These are phyloP conservation scores for Corythaixoides concolor DNA, from an alignment of 2,113 vertebrate genomes.

Conservation along the genomic window DNA sequence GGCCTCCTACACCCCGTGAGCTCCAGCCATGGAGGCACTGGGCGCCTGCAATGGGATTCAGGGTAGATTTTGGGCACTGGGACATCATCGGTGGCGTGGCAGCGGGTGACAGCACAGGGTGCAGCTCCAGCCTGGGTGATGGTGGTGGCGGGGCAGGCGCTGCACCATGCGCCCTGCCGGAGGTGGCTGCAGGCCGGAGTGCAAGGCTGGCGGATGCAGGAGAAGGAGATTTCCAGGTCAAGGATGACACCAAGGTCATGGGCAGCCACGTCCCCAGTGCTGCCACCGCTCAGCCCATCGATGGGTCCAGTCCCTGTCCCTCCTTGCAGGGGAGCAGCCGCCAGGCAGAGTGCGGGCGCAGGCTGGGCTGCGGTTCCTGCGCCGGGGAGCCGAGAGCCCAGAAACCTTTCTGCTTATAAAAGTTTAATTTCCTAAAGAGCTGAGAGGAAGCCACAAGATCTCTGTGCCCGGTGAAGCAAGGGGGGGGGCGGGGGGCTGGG, in stretches of 20 bases:
- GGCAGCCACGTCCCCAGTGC: background rate
- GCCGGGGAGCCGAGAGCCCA: background rate
- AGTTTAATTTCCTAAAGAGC: constrained; percentile 71
- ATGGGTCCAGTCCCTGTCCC: background rate
- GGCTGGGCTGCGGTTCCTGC: constrained; percentile 42
- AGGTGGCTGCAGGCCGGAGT: background rate
- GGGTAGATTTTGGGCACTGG: background rate
- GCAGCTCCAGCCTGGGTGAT: background rate
- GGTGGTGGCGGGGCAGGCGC: background rate
- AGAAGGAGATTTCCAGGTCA: constrained; percentile 66
- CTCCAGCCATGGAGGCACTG: rapidly evolving
- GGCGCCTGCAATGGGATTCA: background rate
- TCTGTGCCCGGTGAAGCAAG: background rate
- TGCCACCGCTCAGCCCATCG: background rate
- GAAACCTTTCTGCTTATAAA: constrained; percentile 69
- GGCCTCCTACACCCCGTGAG: rapidly evolving
- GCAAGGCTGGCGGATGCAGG: background rate
- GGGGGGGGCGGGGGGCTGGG: background rate
- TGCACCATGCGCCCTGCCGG: background rate
- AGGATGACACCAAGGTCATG: constrained; percentile 55
- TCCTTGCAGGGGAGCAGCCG: background rate
- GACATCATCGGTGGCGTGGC: rapidly evolving
- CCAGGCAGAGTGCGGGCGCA: background rate
- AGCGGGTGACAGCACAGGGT: rapidly evolving
- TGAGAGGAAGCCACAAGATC: constrained; percentile 57